These are phyloP conservation scores for Jacana jacana DNA, from an alignment of 2,113 vertebrate genomes.

Conservation along the genomic window DNA sequence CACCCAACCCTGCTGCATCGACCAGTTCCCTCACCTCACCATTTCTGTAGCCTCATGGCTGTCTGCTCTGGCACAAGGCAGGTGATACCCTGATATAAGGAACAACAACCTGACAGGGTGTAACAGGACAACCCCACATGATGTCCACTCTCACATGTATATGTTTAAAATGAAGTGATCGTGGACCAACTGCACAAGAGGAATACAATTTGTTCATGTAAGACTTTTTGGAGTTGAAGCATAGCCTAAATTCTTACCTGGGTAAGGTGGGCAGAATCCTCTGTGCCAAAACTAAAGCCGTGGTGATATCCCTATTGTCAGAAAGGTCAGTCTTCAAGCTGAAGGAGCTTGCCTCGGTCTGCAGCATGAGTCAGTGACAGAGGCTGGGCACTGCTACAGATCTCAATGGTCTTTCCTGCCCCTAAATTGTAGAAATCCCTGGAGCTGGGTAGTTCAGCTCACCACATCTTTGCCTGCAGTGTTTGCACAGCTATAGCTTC, in stretches of 20 bases:
- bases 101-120: background rate
- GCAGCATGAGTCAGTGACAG: background rate
- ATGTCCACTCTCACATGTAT: background rate
- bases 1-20: too few relatives aligned
- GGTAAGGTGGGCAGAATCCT: background rate
- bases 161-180: background rate
- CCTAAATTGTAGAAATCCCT: background rate
- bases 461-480: background rate
- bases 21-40: background rate
- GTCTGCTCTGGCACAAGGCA: background rate
- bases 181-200: background rate
- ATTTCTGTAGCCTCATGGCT: background rate
- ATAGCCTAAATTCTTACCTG: background rate
- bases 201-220: background rate
- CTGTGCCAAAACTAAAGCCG: background rate
- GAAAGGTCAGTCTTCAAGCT: background rate
- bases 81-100: background rate
- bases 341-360: background rate
- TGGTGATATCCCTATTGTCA: background rate
- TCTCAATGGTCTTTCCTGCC: background rate
- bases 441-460: background rate
- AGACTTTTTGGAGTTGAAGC: background rate
- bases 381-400: accelerated
- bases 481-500: background rate
- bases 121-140: background rate